phyloP scores from a whole-genome alignment of 2,888 invertebrate genomes.

The Meteorus colon region DNA sequence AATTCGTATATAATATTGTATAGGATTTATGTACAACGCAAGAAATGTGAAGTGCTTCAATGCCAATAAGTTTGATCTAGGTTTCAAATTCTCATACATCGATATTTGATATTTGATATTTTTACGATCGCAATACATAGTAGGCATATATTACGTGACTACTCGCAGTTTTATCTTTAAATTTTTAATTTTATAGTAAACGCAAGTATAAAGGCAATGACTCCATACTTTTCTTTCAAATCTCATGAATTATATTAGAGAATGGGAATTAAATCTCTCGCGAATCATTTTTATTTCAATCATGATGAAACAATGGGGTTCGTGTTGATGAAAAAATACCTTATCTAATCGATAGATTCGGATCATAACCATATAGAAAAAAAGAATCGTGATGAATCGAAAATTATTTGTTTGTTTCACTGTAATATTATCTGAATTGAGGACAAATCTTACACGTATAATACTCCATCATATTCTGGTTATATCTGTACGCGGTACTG shows the following conservation, averaged over 20 bases:
- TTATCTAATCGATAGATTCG: no score
- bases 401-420: no score
- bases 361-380: no score
- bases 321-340: neutral
- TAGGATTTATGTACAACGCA: neutral
- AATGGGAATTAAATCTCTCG: neutral
- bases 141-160: neutral
- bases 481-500: conserved; percentile 95
- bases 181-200: neutral
- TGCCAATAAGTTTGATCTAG: conserved; percentile 62
- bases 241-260: no score
- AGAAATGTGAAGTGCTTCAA: neutral
- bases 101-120: neutral
- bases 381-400: no score
- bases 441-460: conserved; percentile 88
- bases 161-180: neutral
- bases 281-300: neutral
- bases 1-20: neutral
- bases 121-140: neutral
- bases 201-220: neutral
- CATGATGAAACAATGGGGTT: neutral
- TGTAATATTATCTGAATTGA: neutral
- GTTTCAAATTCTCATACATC: conserved; percentile 47
- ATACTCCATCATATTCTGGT: conserved; percentile 99
- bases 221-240: no score